Evolutionary conservation across 2,113 vertebrate genomes (phyloP).

Genomic region (Fregetta grallaria): DNA sequence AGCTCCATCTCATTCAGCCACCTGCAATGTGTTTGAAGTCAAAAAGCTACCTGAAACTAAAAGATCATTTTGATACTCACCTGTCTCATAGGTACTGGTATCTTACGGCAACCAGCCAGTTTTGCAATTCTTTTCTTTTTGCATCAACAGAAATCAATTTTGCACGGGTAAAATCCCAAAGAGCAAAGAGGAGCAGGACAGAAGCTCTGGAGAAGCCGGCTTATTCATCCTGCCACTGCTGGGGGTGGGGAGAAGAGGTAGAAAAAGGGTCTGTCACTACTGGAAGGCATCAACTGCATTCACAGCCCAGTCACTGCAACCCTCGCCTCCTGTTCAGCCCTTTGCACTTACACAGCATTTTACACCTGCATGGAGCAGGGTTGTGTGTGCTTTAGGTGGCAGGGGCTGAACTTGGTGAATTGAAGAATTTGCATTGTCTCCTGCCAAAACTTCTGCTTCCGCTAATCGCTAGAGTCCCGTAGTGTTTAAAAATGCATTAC

Average conservation of each 20-base stretch:
- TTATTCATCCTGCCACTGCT: not conserved
- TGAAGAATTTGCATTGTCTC: not conserved
- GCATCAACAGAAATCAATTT: not conserved
- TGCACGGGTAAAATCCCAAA: not conserved
- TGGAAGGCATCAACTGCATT: not conserved
- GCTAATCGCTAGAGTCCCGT: rapidly evolving
- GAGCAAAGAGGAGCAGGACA: not conserved
- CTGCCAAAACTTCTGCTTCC: not conserved
- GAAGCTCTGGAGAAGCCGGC: not conserved
- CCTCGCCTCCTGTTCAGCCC: not conserved
- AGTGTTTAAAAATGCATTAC: not conserved
- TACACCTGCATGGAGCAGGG: not conserved
- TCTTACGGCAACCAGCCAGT: not conserved
- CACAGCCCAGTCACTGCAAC: not conserved
- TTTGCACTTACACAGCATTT: not conserved
- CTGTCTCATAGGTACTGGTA: not conserved
- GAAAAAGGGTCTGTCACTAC: not conserved
- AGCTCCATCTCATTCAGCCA: not conserved
- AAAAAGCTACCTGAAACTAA: not conserved
- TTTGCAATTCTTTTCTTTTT: not conserved
- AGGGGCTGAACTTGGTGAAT: not conserved
- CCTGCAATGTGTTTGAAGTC: not conserved
- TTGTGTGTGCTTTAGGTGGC: not conserved
- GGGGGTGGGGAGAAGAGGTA: not conserved
- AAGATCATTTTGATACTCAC: not conserved